phyloP scores from a whole-genome alignment of 2,888 invertebrate species.

The Drosophila neotestacea region DNA sequence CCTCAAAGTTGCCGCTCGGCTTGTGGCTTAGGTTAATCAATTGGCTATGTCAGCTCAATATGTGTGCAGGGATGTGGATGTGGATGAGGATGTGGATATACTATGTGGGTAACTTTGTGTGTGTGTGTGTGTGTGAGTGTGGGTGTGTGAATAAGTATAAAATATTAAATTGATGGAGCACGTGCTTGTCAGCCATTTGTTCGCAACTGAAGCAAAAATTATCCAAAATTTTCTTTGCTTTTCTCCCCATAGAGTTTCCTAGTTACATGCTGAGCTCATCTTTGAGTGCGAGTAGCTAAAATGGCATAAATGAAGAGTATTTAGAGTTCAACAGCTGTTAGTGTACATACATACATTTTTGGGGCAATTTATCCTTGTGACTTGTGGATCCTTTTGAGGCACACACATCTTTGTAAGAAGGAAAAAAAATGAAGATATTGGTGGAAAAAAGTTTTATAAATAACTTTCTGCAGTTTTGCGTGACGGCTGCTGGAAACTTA shows the following conservation, averaged over 20 bases:
- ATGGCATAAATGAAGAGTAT: slow-evolving; percentile 27
- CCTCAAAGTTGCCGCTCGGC: slow-evolving; percentile 48
- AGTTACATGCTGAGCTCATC: slow-evolving; percentile 18
- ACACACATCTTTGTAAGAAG: slow-evolving; percentile 35
- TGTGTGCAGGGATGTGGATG: slow-evolving; percentile 34
- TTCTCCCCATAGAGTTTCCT: slow-evolving; percentile 3
- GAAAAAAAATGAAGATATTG: slow-evolving; percentile 27
- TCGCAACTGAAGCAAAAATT: slow-evolving; percentile 41
- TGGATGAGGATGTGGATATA: slow-evolving; percentile 20
- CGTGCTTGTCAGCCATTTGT: slow-evolving; percentile 51
- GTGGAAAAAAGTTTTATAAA: slow-evolving; percentile 57
- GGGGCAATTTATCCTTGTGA: slow-evolving; percentile 35
- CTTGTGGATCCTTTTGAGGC: slow-evolving; percentile 34
- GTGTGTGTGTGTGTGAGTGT: slow-evolving; percentile 29
- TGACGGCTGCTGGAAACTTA: slow-evolving; percentile 67
- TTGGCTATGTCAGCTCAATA: slow-evolving; percentile 73
- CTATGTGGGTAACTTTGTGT: slow-evolving; percentile 24
- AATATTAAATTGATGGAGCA: slow-evolving; percentile 74
- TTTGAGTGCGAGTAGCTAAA: slow-evolving; percentile 3
- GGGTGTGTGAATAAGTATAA: slow-evolving; percentile 27
- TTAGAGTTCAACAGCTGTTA: slow-evolving; percentile 45
- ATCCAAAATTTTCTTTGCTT: slow-evolving; percentile 31
- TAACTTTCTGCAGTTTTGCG: slow-evolving; percentile 57
- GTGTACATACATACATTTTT: slow-evolving; percentile 15
- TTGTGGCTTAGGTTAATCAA: slow-evolving; percentile 75